Evolutionary conservation across 2,888 invertebrate species (phyloP).

Genomic region (Nomada hirtipes): DNA sequence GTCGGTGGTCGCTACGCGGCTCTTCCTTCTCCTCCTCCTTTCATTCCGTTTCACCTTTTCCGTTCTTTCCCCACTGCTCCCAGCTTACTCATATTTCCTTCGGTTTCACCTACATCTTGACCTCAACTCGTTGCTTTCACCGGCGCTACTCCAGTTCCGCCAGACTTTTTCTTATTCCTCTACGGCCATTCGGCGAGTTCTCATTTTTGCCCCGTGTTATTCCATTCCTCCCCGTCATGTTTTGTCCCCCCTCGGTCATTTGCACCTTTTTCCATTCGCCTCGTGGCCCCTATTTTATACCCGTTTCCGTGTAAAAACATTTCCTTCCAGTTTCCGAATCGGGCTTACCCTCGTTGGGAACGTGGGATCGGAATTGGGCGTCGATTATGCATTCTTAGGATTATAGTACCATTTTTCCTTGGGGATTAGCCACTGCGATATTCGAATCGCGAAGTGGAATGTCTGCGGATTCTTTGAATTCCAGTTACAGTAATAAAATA

Average conservation of each 20-base stretch:
- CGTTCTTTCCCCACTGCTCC: too few relatives aligned
- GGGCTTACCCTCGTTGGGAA: too few relatives aligned
- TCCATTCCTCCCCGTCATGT: conserved; percentile 23
- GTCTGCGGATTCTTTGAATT: too few relatives aligned
- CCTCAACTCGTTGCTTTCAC: conserved; percentile 19
- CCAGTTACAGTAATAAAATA: too few relatives aligned
- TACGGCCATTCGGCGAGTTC: conserved; percentile 8
- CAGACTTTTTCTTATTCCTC: conserved; percentile 18
- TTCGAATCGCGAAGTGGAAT: too few relatives aligned
- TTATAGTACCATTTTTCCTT: too few relatives aligned
- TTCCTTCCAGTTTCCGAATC: too few relatives aligned
- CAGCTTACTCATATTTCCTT: conserved; percentile 38
- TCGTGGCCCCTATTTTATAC: neutral
- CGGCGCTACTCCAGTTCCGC: neutral
- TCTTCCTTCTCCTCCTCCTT: conserved; percentile 2
- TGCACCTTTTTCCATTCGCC: neutral
- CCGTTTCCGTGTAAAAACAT: neutral
- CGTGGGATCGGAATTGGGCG: too few relatives aligned
- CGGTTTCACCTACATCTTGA: conserved; percentile 43
- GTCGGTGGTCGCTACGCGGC: conserved; percentile 45
- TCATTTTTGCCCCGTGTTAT: neutral
- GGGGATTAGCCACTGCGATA: too few relatives aligned
- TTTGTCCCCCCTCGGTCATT: conserved; percentile 21
- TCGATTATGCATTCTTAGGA: too few relatives aligned
- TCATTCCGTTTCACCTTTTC: neutral